Evolutionary conservation across 2,888 invertebrate genomes (phyloP).

Genomic region (Anorthoa munda): DNA sequence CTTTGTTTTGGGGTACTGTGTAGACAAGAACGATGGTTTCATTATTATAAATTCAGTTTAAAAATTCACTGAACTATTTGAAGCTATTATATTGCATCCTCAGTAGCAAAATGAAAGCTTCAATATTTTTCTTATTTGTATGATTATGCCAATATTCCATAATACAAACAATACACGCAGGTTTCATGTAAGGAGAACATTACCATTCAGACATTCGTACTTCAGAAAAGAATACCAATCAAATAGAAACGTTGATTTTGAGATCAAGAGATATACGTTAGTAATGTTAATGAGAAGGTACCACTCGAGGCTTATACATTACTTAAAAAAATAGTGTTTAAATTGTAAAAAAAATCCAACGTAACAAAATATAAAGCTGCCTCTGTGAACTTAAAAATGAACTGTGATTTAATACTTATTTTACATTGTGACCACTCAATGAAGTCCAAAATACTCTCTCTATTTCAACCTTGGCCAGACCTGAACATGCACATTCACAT

Average conservation of each 20-base stretch:
- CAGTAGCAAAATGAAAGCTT: conserved; percentile 24
- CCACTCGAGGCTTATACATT: conserved; percentile 20
- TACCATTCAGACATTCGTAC: conserved; percentile 18
- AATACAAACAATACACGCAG: conserved; percentile 34
- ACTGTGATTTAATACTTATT: conserved; percentile 36
- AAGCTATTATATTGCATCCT: conserved; percentile 1
- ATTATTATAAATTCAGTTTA: conserved; percentile 14
- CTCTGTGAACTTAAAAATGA: conserved; percentile 34
- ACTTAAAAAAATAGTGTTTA: conserved; percentile 31
- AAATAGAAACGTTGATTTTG: conserved; percentile 55
- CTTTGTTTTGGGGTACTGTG: conserved; percentile 20
- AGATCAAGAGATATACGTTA: conserved; percentile 59
- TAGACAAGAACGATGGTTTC: conserved; percentile 14
- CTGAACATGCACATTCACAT: conserved; percentile 41
- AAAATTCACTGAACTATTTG: conserved; percentile 8
- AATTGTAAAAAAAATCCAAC: conserved; percentile 41
- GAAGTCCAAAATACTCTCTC: conserved; percentile 45
- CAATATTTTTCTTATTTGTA: conserved; percentile 35
- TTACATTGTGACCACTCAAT: conserved; percentile 45
- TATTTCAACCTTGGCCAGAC: conserved; percentile 31
- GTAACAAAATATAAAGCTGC: conserved; percentile 66
- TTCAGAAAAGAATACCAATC: conserved; percentile 51
- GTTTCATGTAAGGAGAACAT: conserved; percentile 27
- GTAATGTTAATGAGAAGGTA: conserved; percentile 51
- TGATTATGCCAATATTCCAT: conserved; percentile 56